Conservation (phyloP, 2,113 vertebrate species). For the Alces alces region DNA sequence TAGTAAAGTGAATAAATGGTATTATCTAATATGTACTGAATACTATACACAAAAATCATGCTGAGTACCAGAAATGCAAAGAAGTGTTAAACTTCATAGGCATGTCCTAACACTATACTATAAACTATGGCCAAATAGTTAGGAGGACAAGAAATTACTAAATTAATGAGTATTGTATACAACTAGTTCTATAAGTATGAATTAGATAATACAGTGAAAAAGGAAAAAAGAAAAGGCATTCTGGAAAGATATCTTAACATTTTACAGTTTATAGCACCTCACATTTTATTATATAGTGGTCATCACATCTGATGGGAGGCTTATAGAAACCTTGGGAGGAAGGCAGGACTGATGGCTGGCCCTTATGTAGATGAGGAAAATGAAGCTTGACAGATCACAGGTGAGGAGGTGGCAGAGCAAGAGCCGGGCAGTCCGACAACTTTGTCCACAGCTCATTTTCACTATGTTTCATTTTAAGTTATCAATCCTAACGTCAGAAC, state of each 20-base stretch:
- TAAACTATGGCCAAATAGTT: neutral
- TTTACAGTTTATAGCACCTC: neutral
- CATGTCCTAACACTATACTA: neutral
- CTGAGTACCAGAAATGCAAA: neutral
- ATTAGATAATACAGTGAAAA: neutral
- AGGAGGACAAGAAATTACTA: neutral
- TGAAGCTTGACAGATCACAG: neutral
- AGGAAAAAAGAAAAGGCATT: neutral
- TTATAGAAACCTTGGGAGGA: slow-evolving; percentile 1
- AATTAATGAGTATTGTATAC: neutral
- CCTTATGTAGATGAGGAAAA: slow-evolving; percentile 6
- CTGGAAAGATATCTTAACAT: neutral
- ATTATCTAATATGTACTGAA: neutral
- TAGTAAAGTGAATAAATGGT: neutral
- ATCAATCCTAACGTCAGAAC: neutral
- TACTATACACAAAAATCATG: neutral
- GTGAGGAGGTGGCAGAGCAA: neutral
- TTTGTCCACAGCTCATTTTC: slow-evolving; percentile 1
- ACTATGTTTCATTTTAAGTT: neutral
- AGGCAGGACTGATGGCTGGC: neutral
- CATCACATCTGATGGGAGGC: neutral
- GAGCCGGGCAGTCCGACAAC: neutral
- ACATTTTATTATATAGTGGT: neutral
- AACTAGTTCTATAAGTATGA: neutral
- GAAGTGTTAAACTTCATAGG: neutral